Percentiles rank a stretch among this genome's conserved stretches.
phyloP scores from a whole-genome alignment of 2,113 vertebrate genomes.

The Atlantisia rogersi region DNA sequence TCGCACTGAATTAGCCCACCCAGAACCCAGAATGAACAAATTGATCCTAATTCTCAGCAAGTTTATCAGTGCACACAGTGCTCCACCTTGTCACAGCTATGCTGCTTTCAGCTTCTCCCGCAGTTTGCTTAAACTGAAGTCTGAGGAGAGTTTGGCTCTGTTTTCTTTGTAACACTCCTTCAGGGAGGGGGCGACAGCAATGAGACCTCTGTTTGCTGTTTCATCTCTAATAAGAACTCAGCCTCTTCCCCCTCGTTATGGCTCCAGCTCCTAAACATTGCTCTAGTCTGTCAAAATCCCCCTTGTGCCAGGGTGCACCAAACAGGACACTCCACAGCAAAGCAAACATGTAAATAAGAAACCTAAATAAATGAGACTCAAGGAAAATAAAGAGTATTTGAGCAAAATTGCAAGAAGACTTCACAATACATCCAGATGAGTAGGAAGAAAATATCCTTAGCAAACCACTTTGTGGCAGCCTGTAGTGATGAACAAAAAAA shows the following conservation, averaged over 20 bases:
- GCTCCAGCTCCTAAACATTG: background rate
- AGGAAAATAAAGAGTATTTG: background rate
- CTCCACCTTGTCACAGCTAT: background rate
- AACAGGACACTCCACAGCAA: background rate
- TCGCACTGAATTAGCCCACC: background rate
- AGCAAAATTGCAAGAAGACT: background rate
- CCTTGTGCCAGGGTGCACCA: background rate
- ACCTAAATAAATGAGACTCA: background rate
- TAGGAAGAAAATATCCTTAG: background rate
- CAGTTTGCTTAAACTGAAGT: background rate
- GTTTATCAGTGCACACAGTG: background rate
- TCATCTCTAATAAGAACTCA: background rate
- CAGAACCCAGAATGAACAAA: background rate
- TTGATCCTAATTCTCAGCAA: background rate
- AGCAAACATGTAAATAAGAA: background rate
- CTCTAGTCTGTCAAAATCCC: background rate
- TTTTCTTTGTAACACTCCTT: background rate
- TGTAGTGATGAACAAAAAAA: background rate
- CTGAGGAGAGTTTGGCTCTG: background rate
- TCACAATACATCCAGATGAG: background rate
- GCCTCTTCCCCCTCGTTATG: background rate
- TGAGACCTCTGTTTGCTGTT: rapidly evolving
- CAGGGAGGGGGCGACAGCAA: background rate
- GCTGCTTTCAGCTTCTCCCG: background rate
- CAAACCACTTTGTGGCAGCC: background rate